Percentiles rank a stretch among this genome's conserved stretches.
Conservation (phyloP, 2,888 invertebrate genomes). For the Orthosia incerta region DNA sequence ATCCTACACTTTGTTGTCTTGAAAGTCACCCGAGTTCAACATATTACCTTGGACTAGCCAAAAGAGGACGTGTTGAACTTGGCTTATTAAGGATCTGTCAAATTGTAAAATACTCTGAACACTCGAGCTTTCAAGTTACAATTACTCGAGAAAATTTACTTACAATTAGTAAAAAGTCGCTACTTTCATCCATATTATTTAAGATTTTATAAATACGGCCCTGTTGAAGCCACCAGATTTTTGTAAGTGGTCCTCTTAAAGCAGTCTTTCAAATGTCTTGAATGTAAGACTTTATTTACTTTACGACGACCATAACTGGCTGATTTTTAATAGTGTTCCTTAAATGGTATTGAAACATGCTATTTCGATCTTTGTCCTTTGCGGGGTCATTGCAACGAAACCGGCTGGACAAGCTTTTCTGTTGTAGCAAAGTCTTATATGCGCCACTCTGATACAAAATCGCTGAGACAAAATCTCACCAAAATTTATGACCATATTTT, state of each 20-base stretch:
- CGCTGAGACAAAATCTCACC: background rate
- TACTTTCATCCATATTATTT: background rate
- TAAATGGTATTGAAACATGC: slow-evolving; percentile 15
- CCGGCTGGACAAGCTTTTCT: background rate
- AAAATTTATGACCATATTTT: background rate
- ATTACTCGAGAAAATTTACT: background rate
- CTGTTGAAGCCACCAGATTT: background rate
- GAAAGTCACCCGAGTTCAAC: slow-evolving; percentile 25
- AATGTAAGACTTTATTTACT: background rate
- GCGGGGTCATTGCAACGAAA: background rate
- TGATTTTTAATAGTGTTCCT: background rate
- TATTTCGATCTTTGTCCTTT: slow-evolving; percentile 12
- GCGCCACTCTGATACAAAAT: background rate
- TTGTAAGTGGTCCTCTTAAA: background rate
- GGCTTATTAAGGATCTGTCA: slow-evolving; percentile 18
- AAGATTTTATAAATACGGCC: background rate
- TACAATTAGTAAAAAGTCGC: too few relatives aligned
- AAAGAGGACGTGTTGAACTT: slow-evolving; percentile 24
- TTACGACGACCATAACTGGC: too few relatives aligned
- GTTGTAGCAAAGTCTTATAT: background rate
- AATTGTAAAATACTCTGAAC: slow-evolving; percentile 13
- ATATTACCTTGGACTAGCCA: slow-evolving; percentile 18
- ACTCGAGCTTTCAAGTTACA: slow-evolving; percentile 22
- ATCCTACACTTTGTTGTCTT: slow-evolving; percentile 1
- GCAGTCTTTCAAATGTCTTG: background rate